phyloP scores from a whole-genome alignment of 2,797 vertebrate genomes.

The Muscicapa comitata region DNA sequence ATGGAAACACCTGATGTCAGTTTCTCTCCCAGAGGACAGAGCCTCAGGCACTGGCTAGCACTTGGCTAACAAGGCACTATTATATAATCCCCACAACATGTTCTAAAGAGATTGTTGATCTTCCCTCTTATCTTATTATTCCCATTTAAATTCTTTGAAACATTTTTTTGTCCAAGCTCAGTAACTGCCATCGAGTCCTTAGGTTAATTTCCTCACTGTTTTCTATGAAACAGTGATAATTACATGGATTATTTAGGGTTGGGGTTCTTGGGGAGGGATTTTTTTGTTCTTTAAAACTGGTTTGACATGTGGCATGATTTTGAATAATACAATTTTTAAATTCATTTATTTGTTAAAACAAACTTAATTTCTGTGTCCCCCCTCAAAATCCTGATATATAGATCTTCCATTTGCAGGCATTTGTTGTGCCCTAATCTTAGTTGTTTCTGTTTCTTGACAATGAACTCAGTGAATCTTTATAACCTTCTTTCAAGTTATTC shows the following conservation, averaged over 20 bases:
- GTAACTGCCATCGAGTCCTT: neutral
- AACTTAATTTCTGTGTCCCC: neutral
- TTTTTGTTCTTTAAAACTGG: neutral
- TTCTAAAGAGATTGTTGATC: neutral
- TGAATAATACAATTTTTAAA: neutral
- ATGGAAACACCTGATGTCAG: neutral
- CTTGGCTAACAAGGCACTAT: neutral
- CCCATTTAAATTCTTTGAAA: neutral
- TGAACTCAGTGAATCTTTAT: neutral
- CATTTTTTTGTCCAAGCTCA: neutral
- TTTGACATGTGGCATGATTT: neutral
- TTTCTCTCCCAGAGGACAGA: neutral
- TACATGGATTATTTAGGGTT: neutral
- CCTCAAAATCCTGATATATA: neutral
- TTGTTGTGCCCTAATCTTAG: neutral
- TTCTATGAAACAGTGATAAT: neutral
- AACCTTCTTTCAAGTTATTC: neutral
- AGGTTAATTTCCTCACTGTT: neutral
- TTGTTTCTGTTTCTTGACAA: neutral
- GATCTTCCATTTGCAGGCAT: neutral
- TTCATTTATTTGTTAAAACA: neutral
- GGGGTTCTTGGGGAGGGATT: fast-evolving
- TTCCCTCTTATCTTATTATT: neutral
- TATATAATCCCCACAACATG: neutral
- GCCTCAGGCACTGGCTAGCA: neutral